These are phyloP conservation scores for Mugil cephalus DNA, from an alignment of 2,113 vertebrate species.

Conservation along the genomic window DNA sequence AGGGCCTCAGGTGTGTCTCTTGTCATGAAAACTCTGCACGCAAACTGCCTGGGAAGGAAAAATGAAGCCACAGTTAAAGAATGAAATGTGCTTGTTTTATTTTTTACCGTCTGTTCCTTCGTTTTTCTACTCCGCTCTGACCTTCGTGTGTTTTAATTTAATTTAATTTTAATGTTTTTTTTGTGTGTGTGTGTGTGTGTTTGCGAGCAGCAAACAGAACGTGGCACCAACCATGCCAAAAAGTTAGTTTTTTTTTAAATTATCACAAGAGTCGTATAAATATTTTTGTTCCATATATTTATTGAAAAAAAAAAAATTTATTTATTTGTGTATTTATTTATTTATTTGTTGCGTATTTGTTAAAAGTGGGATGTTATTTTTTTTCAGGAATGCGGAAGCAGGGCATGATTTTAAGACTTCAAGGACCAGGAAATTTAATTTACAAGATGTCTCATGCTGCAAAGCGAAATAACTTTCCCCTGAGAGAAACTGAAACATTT, in stretches of 20 bases:
- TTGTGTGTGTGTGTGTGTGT: conserved; percentile 38
- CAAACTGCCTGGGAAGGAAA: conserved; percentile 27
- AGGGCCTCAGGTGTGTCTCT: conserved; percentile 18
- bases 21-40: conserved; percentile 34
- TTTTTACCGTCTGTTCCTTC: conserved; percentile 13
- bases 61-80: conserved; percentile 59
- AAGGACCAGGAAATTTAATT: conserved; percentile 2
- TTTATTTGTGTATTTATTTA: conserved; percentile 48
- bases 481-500: neutral
- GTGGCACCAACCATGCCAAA: conserved; percentile 59
- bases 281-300: conserved; percentile 62
- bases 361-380: conserved; percentile 4
- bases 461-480: conserved; percentile 4
- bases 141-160: neutral
- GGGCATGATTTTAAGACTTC: conserved; percentile 1
- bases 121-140: conserved; percentile 16
- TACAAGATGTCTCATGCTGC: conserved; percentile 16
- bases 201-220: conserved; percentile 43
- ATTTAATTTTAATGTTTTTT: neutral
- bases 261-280: conserved; percentile 32
- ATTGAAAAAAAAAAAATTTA: conserved; percentile 49
- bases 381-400: neutral
- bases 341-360: conserved; percentile 42
- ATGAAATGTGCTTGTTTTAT: conserved; percentile 37
- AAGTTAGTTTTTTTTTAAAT: conserved; percentile 30